phyloP scores from a whole-genome alignment of 2,797 vertebrate genomes.

The Microctenopoma stevenorrisi region DNA sequence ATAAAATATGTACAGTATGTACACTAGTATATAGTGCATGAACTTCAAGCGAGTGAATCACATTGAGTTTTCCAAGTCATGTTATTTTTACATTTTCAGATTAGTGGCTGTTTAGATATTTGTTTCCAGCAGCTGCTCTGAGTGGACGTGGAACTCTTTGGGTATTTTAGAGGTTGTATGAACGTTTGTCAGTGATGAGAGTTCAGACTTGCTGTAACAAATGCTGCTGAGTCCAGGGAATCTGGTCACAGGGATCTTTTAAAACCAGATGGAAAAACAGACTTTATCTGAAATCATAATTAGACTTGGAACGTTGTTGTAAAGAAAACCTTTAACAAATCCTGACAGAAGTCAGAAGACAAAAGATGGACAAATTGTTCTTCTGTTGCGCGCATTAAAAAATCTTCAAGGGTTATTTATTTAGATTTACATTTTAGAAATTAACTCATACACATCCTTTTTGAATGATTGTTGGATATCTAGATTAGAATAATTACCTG shows the following conservation, averaged over 20 bases:
- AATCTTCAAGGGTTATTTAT: conserved; percentile 3
- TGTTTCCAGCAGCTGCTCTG: conserved; percentile 27
- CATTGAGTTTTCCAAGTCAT: conserved; percentile 41
- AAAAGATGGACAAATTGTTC: background rate
- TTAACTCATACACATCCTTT: background rate
- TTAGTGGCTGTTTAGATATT: conserved; percentile 24
- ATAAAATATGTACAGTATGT: conserved; percentile 20
- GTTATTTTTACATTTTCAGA: conserved; percentile 13
- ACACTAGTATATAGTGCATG: background rate
- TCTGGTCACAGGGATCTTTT: conserved; percentile 29
- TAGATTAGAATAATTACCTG: background rate
- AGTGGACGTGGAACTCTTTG: conserved; percentile 15
- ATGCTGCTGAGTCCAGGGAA: conserved; percentile 32
- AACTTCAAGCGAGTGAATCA: conserved; percentile 6
- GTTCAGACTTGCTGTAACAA: conserved; percentile 36
- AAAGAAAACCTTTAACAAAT: conserved; percentile 4
- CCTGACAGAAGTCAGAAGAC: background rate
- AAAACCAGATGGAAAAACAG: conserved; percentile 22
- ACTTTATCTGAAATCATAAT: conserved; percentile 39
- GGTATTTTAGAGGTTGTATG: conserved; percentile 3
- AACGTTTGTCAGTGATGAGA: conserved; percentile 44
- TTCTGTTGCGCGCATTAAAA: background rate
- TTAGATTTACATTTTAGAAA: background rate
- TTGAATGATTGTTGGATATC: background rate
- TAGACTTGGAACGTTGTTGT: conserved; percentile 8